A percentile compares a stretch with the other conserved stretches of the same genome.
These are phyloP conservation scores for Dreissena rostriformis DNA, from an alignment of 1,140 invertebrate species.

Conservation along the genomic window DNA sequence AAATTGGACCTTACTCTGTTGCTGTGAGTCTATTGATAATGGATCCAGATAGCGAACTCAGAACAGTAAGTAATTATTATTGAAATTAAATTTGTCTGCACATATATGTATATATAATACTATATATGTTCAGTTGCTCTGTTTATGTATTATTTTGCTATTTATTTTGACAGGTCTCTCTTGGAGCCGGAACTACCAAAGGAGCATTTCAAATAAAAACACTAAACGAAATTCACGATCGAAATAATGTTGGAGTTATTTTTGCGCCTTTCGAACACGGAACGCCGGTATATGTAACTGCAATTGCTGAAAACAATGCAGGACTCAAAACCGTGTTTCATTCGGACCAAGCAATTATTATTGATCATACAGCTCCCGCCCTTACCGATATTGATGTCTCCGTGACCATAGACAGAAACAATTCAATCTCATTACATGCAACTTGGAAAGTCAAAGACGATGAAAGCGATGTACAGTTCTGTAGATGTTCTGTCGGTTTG, in stretches of 20 bases:
- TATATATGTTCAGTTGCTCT: no score
- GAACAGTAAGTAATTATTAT: not conserved
- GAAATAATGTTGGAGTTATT: slow-evolving; percentile 15
- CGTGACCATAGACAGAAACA: not conserved
- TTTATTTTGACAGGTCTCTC: no score
- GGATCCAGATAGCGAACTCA: slow-evolving; percentile 17
- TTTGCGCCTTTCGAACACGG: slow-evolving; percentile 35
- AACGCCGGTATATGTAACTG: slow-evolving; percentile 43
- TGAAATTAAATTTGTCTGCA: no score
- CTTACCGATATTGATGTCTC: slow-evolving; percentile 10
- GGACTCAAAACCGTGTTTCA: slow-evolving; percentile 41
- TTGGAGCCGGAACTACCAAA: slow-evolving; percentile 52
- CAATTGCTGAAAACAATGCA: slow-evolving; percentile 51
- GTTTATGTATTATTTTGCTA: no score
- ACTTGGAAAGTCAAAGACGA: slow-evolving; percentile 43
- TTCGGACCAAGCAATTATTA: slow-evolving; percentile 15
- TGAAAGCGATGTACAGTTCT: slow-evolving; percentile 49
- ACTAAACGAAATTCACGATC: slow-evolving; percentile 7
- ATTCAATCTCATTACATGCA: not conserved
- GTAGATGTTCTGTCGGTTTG: slow-evolving; percentile 49
- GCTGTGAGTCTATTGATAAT: not conserved
- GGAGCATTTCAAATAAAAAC: slow-evolving; percentile 49
- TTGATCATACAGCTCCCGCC: slow-evolving; percentile 53
- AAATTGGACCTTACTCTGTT: slow-evolving; percentile 8
- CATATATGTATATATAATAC: no score